Percentiles rank a stretch among this genome's conserved stretches.
These are phyloP conservation scores for Brachionus asplanchnoidis DNA, from an alignment of 1,140 invertebrate genomes.

Conservation along the genomic window DNA sequence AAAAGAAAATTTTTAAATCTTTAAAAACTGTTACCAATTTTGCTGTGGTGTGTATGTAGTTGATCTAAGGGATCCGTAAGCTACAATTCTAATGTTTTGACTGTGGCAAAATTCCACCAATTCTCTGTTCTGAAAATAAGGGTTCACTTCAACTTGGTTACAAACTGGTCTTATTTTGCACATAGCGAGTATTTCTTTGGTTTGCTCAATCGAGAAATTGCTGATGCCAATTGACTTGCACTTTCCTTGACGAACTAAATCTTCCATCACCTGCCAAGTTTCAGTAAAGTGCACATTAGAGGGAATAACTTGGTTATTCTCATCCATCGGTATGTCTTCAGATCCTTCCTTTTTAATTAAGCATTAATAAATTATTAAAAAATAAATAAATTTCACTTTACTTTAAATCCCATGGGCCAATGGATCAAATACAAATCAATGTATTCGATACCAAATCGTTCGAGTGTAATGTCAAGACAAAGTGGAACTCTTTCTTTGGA, in stretches of 20 bases:
- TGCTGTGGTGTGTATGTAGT: conserved; percentile 10
- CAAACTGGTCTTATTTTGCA: conserved; percentile 53
- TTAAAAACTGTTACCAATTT: neutral
- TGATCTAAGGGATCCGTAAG: conserved; percentile 4
- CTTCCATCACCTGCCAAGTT: conserved; percentile 35
- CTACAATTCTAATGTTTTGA: conserved; percentile 46
- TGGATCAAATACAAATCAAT: conserved; percentile 52
- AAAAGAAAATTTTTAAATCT: no score
- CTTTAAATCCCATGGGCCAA: conserved; percentile 50
- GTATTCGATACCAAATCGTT: conserved; percentile 52
- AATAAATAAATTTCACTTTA: neutral
- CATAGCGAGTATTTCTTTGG: conserved; percentile 50
- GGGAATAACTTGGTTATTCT: conserved; percentile 49
- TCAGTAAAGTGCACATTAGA: neutral
- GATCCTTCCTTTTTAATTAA: conserved; percentile 27
- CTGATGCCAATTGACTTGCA: conserved; percentile 53
- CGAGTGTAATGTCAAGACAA: conserved; percentile 51
- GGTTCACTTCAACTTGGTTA: conserved; percentile 59
- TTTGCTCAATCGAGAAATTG: conserved; percentile 53
- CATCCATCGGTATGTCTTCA: conserved; percentile 54
- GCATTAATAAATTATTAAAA: neutral
- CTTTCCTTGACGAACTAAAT: conserved; percentile 30
- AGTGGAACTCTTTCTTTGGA: neutral
- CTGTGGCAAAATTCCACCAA: conserved; percentile 52
- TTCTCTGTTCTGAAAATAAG: conserved; percentile 53